Evolutionary conservation across 2,113 vertebrate genomes (phyloP), one percentile per base, ranked within the genome.

Genomic region (Rhombomys opimus): DNA sequence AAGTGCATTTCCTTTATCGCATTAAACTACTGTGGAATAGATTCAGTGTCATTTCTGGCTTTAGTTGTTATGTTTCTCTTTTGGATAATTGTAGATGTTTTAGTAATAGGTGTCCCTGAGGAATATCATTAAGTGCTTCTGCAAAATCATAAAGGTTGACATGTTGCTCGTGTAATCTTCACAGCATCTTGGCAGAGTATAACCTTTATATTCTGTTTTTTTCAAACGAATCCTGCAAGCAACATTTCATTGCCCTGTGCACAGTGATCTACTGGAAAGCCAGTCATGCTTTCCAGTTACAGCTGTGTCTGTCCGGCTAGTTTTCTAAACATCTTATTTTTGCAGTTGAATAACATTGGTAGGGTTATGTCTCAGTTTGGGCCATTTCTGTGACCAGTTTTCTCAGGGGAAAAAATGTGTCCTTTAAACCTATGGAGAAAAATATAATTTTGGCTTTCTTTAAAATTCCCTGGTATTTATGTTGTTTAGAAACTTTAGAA

Each of bases 11-110:
- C 87, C 38, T 70, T 18, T 46, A 67, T 27, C 38, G 82, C 11
- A 20, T 2, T 72, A 91, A 4, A 4, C 46, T 76, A 50, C 15
- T 52, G 1, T 57, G 30, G 68, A 89, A 41, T 23, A 77, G 59
- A 75, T 61, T 38, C 7, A 61, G 0, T n/a, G 18, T 12, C 57
- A 72, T 13, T 63, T 23, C 73, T 12, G 54, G 10, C 30, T 6
- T 13, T 54, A 70, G 5, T 41, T 59, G 85, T 78, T 35, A 4
- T 3, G 0, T 80, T 96, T 68, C 65, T 90, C 1, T 89, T 65
- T 81, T 87, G 57, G 27, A 25, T 82, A 50, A 65, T 32, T 86
- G 25, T 87, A 57, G 32, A 65, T 77, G 27, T 89, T 97, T 93
- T 5, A 59, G 9, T 30, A 65, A 20, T 82, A 87, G 85, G 9